Evolutionary conservation across 2,113 vertebrate species (phyloP), one percentile per base, ranked within the genome.

Genomic region (Zosterops hypoxanthus): DNA sequence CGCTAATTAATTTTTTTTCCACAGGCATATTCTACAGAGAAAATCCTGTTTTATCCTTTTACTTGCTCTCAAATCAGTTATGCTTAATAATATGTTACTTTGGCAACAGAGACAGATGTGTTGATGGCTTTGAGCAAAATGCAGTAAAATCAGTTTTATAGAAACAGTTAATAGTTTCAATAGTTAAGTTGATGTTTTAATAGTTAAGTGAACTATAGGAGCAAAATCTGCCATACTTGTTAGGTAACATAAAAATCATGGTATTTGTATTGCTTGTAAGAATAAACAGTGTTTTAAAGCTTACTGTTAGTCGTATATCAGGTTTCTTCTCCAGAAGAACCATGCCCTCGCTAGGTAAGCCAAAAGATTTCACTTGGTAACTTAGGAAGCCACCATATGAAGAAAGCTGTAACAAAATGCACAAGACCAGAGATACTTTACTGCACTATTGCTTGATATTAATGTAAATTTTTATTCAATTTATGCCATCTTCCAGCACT

Each of bases 331-430:
- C 98, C 90, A 99, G 96, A 42, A 98, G 98, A 91, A 83, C 79
- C 99, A 99, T 99, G 33, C 99, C 99, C 95, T 99, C 99, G 16
- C 97, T 98, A 72, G 99, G 99, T 75, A 99, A 98, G 31, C 99
- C 99, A 73, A 99, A 99, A 17, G 99, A 99, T 96, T 99, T 99
- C 86, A 98, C 94, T 93, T 99, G 99, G 91, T 99, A 99, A 44
- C 98, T 99, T 49, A 99, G 97, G 96, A 97, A 99, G 64, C 99
- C 99, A 14, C 99, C 99, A 7, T 99, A 99, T 1, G 99, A 99
- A n/a, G 98, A 99, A 94, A 99, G 98, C 99, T 99, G 78, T 61
- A 97, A 96, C 9, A 50, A 85, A 87, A 96, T 5, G 3, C 56
- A 92, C 7, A 87, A 80, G 34, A 49, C 47, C 36, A 90, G 55